Percentiles rank a stretch among this genome's conserved stretches.
Conservation (phyloP, 2,888 invertebrate species). For the Gerris lacustris region DNA sequence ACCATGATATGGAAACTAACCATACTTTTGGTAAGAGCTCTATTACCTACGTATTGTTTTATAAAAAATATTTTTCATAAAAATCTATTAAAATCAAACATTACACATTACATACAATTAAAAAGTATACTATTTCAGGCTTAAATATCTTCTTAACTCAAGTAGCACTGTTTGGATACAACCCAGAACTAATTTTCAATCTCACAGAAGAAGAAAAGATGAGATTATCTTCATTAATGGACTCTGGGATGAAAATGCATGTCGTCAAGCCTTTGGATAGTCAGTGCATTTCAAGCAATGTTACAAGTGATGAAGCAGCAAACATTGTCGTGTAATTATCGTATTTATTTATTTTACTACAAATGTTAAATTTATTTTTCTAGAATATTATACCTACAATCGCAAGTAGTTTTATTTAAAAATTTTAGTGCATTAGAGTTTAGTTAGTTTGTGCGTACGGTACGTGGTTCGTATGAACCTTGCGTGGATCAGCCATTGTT, state of each 20-base stretch:
- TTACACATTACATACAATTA: too few relatives aligned
- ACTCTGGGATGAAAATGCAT: not conserved
- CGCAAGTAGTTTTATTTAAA: too few relatives aligned
- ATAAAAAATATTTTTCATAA: too few relatives aligned
- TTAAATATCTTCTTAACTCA: not conserved
- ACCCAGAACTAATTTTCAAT: not conserved
- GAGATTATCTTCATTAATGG: not conserved
- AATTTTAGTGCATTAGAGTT: too few relatives aligned
- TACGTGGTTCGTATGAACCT: too few relatives aligned
- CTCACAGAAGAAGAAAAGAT: not conserved
- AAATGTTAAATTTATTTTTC: too few relatives aligned
- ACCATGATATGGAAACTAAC: not conserved
- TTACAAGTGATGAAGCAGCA: not conserved
- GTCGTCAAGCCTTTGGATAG: not conserved
- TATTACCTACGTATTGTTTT: not conserved
- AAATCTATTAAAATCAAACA: too few relatives aligned
- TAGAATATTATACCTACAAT: too few relatives aligned
- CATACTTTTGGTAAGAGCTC: not conserved
- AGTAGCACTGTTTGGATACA: not conserved
- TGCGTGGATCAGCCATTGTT: too few relatives aligned
- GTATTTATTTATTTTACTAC: too few relatives aligned
- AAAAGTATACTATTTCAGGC: not conserved
- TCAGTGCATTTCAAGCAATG: not conserved
- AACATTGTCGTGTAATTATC: not conserved
- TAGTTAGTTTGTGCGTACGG: too few relatives aligned